Conservation (phyloP, 2,797 vertebrate species). For the Cryptoblepharus egeriae region DNA sequence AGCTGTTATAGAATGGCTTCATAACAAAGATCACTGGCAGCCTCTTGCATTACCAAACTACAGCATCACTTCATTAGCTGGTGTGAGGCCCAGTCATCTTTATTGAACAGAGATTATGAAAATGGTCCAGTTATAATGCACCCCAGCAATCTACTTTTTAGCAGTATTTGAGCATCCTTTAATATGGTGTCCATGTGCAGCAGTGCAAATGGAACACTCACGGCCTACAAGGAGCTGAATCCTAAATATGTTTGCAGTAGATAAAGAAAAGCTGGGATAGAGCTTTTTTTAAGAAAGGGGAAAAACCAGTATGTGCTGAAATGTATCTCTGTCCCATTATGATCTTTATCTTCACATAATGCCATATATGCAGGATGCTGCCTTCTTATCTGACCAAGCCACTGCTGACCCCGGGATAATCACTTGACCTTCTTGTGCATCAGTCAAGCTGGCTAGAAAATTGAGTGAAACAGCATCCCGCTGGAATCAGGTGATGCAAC, state of each 20-base stretch:
- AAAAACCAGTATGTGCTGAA: slow-evolving; percentile 46
- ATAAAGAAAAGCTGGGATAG: slow-evolving; percentile 36
- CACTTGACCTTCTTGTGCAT: slow-evolving; percentile 59
- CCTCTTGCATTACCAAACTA: neutral
- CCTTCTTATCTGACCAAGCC: slow-evolving; percentile 54
- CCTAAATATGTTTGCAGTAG: slow-evolving; percentile 33
- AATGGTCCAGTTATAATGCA: neutral
- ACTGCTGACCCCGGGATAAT: slow-evolving; percentile 60
- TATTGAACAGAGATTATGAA: neutral
- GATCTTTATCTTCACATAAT: slow-evolving; percentile 30
- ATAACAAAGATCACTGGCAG: neutral
- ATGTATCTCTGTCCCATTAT: slow-evolving; percentile 49
- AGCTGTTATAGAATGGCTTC: neutral
- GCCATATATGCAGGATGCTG: slow-evolving; percentile 36
- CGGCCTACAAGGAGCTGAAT: neutral
- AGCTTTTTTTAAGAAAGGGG: neutral
- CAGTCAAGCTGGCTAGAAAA: slow-evolving; percentile 54
- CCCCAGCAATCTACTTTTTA: neutral
- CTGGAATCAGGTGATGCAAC: slow-evolving; percentile 43
- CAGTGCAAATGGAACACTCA: slow-evolving; percentile 2
- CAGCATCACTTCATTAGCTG: neutral
- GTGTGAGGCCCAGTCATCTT: neutral
- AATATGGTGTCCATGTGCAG: slow-evolving; percentile 29
- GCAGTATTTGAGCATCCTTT: neutral
- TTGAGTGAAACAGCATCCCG: neutral